phyloP scores from a whole-genome alignment of 2,888 invertebrate species.

The Caenorhabditis macrosperma region DNA sequence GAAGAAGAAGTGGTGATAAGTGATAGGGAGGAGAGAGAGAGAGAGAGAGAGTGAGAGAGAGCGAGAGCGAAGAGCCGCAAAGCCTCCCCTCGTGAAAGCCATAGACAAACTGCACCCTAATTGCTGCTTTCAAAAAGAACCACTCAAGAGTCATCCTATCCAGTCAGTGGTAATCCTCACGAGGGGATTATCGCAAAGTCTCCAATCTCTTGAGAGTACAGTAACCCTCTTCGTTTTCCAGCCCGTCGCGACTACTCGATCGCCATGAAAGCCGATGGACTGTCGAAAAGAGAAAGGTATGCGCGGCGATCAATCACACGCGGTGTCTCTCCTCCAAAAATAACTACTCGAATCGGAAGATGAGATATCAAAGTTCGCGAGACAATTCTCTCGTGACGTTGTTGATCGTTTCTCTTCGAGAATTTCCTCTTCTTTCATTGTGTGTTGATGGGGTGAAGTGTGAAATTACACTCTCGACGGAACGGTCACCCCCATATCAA shows the following conservation, averaged over 20 bases:
- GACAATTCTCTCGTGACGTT: constrained; percentile 30
- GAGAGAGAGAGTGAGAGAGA: background rate
- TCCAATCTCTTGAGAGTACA: background rate
- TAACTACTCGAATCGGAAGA: constrained; percentile 5
- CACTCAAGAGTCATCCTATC: no score
- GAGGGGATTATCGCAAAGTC: background rate
- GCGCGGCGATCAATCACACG: background rate
- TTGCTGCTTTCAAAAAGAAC: background rate
- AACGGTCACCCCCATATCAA: constrained; percentile 30
- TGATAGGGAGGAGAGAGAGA: background rate
- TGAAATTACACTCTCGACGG: constrained; percentile 24
- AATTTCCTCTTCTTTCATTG: background rate
- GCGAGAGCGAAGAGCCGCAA: background rate
- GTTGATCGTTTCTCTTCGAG: background rate
- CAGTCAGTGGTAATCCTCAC: no score
- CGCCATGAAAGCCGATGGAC: background rate
- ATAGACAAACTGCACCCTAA: background rate
- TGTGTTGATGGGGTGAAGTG: constrained; percentile 30
- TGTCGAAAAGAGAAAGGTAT: constrained; percentile 31
- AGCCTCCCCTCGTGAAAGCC: background rate
- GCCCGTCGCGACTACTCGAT: constrained; percentile 23
- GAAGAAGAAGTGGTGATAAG: constrained; percentile 10
- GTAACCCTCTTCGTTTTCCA: constrained; percentile 8
- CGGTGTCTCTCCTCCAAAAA: constrained; percentile 6
- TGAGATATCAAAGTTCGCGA: constrained; percentile 16